Base-by-base conservation (phyloP, 2,888 invertebrate species). In the Synanthedon vespiformis region DNA sequence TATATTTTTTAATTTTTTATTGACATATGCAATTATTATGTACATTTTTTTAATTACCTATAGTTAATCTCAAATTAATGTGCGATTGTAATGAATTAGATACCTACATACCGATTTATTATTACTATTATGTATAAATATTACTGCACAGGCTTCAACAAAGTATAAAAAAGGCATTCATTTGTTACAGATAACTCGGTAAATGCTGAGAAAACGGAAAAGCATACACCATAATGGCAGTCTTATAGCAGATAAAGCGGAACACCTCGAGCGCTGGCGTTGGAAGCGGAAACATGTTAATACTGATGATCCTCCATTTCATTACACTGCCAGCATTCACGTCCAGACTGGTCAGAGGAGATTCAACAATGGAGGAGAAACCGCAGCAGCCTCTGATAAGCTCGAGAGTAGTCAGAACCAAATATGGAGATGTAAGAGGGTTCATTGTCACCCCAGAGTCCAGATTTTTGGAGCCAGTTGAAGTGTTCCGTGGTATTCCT, bases 401-500 rank as follows among this genome's bases (percentile, higher is more conserved):
- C 68, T 94, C 94, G 64, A 91, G 95, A 70, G 94, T 94, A 64
- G 95, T 95, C 59, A 90, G 94, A 76, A 95, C 95, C 65, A 95
- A 95, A 77, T 94, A 95, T 77, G 95, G 95, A 59, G 95, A 94
- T 73, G 90, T 95, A 60, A 92, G 94, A 70, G 95, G 95, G 51
- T 92, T 94, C 63, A 94, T 95, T 66, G 93, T 94, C 53, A 93
- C 93, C 56, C 91, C 94, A 62, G 95, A 95, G 65, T 90, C 92
- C 22, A 91, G 94, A 60, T 93, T 92, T 72, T 82, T 95, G 63
- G 95, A 95, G 76, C 94, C 95, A 54, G 97, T 98, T 16, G 97
- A 97, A 78, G 94, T 95, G 58, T 98, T 96, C 77, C 90, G 95
- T 51, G 98, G 98, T 6, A 93, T 98, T 55, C 97, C 97, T 4